Percentiles rank a stretch among this genome's conserved stretches.
Evolutionary conservation across 2,113 vertebrate species (phyloP).

Genomic region (Buteo buteo): DNA sequence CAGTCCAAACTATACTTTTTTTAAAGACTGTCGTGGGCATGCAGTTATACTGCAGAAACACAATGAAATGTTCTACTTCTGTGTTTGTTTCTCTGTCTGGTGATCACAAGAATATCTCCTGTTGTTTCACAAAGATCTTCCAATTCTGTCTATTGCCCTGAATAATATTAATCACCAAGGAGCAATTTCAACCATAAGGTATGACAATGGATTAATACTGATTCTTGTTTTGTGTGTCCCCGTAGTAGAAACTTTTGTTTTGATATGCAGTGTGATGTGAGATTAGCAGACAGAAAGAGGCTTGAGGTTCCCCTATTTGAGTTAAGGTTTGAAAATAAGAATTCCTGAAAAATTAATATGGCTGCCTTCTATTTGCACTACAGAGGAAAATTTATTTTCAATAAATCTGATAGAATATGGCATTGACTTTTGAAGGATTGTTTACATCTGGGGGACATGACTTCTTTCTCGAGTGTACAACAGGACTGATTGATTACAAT

Average conservation of each 20-base stretch:
- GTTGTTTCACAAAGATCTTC: neutral
- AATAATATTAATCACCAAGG: neutral
- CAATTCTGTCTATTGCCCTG: neutral
- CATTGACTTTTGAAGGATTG: conserved; percentile 34
- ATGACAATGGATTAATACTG: neutral
- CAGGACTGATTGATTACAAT: conserved; percentile 23
- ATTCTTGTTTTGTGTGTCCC: neutral
- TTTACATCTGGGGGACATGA: conserved; percentile 47
- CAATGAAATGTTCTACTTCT: neutral
- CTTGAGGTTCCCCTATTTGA: neutral
- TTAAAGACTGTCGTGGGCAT: neutral
- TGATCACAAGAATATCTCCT: neutral
- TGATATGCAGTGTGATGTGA: neutral
- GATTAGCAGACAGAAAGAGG: neutral
- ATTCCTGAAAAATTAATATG: conserved; percentile 48
- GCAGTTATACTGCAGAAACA: neutral
- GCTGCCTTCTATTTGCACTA: conserved; percentile 44
- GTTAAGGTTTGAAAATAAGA: conserved; percentile 41
- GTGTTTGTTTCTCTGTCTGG: neutral
- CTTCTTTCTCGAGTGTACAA: conserved; percentile 34
- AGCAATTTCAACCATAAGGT: neutral
- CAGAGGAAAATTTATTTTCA: conserved; percentile 58
- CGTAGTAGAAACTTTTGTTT: neutral
- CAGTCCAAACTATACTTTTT: neutral
- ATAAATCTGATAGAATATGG: conserved; percentile 60